These are phyloP conservation scores for Tympanuchus pallidicinctus DNA, from an alignment of 2,113 vertebrate genomes.

Conservation along the genomic window DNA sequence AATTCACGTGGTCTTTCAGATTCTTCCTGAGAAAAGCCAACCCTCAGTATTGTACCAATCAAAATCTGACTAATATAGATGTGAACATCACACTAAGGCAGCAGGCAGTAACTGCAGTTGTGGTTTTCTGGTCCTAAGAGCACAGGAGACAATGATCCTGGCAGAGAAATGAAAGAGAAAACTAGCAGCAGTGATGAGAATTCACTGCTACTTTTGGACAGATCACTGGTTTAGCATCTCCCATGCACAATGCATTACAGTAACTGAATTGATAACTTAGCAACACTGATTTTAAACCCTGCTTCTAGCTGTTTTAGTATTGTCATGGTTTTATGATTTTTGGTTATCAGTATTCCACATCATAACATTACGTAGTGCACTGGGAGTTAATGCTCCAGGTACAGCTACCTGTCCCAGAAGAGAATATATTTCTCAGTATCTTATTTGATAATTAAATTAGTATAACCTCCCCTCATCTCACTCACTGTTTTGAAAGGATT, in stretches of 20 bases:
- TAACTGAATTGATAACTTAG: background rate
- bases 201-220: background rate
- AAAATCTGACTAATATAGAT: background rate
- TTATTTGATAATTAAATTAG: background rate
- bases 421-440: background rate
- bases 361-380: too few species aligned
- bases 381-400: too few species aligned
- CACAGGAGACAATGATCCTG: background rate
- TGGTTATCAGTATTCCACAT: too few species aligned
- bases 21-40: background rate
- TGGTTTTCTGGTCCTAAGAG: background rate
- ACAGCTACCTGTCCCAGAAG: too few species aligned
- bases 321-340: too few species aligned
- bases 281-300: background rate
- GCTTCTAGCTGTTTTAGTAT: background rate
- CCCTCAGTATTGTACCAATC: rapidly evolving
- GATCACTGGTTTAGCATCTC: background rate
- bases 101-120: background rate
- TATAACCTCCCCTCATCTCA: background rate
- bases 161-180: background rate
- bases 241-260: background rate
- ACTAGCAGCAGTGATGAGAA: background rate
- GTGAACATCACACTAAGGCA: background rate
- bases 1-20: background rate
- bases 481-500: background rate